Base-by-base conservation (phyloP, 2,113 vertebrate species). In the Microcebus tavaratra region DNA sequence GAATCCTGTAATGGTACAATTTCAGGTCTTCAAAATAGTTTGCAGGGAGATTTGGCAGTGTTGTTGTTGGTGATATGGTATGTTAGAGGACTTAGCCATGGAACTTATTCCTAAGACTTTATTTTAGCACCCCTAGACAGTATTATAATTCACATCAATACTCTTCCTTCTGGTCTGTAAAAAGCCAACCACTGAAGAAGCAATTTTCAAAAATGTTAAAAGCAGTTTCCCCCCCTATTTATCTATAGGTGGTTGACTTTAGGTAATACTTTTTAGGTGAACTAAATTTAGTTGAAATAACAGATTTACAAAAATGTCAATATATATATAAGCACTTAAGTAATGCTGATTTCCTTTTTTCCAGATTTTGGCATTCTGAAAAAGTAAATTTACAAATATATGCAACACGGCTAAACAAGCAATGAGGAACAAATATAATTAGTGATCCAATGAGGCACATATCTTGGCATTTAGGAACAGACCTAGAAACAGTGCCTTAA, bases 341-440 rank as follows among this genome's bases (percentile, higher is more conserved):
- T 78, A 81, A 94, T 96, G 83, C 14, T 90, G 48, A 81, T 72
- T 87, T 85, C 55, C 18, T 57, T 76, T 81, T 78, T 17, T 53
- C 48, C 39, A 80, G 34, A 93, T 93, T 94, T 94, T 53, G 55
- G 55, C 75, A 91, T 93, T 94, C 20, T 87, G 36, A 76, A 96
- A 96, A 88, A 82, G 29, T 88, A 89, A 86, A 88, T 68, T 83
- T 92, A 90, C 8, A 96, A 94, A 65, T 92, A 96, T 34, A 90
- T 2, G 84, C 34, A 92, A 13, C 50, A 39, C 81, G 92, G 55
- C 8, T 92, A 45, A 90, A 80, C 42, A 76, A 76, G 14, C n/a
- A 94, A 72, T 95, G 73, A 90, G 17, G 7, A 96, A 82, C 67
- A 96, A 92, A 84, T 89, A 86, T 86, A 96, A 87, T 87, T 89